Evolutionary conservation across 2,797 vertebrate species (phyloP).

Genomic region (Chromis chromis): DNA sequence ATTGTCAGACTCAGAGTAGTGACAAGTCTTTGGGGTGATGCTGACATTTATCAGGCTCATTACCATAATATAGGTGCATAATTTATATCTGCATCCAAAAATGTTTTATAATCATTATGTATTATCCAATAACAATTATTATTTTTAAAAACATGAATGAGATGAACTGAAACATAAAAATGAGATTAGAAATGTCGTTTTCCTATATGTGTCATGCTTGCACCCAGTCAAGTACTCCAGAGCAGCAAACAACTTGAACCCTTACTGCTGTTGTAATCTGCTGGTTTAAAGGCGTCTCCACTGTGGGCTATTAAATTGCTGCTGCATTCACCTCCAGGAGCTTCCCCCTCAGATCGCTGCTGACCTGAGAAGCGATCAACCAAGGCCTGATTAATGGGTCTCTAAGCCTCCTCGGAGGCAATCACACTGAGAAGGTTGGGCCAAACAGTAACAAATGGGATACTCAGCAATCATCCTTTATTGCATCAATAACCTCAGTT

Average conservation of each 20-base stretch:
- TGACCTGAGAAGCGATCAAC: conserved; percentile 71
- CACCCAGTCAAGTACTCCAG: conserved; percentile 8
- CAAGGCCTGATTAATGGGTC: conserved; percentile 78
- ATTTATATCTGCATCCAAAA: conserved; percentile 14
- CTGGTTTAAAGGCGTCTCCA: conserved; percentile 61
- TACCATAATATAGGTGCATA: conserved; percentile 23
- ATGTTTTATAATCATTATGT: neutral
- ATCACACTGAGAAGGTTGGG: conserved; percentile 61
- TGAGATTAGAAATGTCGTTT: conserved; percentile 10
- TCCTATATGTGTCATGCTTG: neutral
- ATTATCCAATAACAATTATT: neutral
- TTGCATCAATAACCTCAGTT: conserved; percentile 67
- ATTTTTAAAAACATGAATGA: too few relatives aligned
- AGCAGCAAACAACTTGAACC: conserved; percentile 31
- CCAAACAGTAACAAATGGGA: conserved; percentile 66
- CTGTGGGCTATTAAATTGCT: conserved; percentile 69
- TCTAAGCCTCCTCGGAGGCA: conserved; percentile 61
- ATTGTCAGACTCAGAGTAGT: conserved; percentile 20
- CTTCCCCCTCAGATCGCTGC: conserved; percentile 59
- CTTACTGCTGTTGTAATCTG: conserved; percentile 50
- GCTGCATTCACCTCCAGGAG: conserved; percentile 63
- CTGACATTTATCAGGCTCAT: conserved; percentile 44
- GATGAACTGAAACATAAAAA: conserved; percentile 18
- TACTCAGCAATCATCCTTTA: conserved; percentile 62
- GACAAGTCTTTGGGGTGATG: conserved; percentile 38